phyloP scores from a whole-genome alignment of 2,888 invertebrate species.

The Salpingus planirostris region DNA sequence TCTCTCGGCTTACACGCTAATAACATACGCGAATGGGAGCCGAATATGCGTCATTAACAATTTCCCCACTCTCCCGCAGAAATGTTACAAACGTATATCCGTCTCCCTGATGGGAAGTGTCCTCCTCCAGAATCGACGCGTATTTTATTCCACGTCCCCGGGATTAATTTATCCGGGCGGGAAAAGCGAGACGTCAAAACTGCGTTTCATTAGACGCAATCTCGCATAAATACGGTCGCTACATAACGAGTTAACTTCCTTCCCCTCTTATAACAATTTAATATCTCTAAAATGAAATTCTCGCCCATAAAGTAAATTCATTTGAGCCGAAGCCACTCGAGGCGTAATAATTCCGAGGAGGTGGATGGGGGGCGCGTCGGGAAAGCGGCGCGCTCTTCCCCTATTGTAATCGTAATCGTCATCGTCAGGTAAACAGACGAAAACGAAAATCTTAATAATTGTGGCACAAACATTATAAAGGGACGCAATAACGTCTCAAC shows the following conservation, averaged over 20 bases:
- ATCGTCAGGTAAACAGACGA: slow-evolving; percentile 36
- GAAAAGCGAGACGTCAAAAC: no score
- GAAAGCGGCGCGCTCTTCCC: slow-evolving; percentile 22
- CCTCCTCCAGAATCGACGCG: no score
- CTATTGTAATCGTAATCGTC: no score
- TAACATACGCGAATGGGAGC: slow-evolving; percentile 30
- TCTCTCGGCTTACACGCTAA: slow-evolving; percentile 39
- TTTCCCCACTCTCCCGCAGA: no score
- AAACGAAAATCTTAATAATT: slow-evolving; percentile 40
- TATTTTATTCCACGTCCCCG: no score
- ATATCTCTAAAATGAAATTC: slow-evolving; percentile 35
- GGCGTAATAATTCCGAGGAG: slow-evolving; percentile 29
- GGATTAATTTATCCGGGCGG: no score
- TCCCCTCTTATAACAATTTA: slow-evolving; percentile 36
- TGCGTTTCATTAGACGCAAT: slow-evolving; percentile 14
- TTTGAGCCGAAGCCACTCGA: slow-evolving; percentile 30
- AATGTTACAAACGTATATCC: no score
- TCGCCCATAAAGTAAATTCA: slow-evolving; percentile 35
- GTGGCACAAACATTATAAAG: slow-evolving; percentile 35
- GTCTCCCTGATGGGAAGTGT: no score
- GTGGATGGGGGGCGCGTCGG: no score
- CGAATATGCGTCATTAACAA: slow-evolving; percentile 34
- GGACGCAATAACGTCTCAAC: no score
- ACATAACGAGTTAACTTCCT: slow-evolving; percentile 13
- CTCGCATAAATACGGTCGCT: slow-evolving; percentile 15